Evolutionary conservation across 1,140 invertebrate genomes (phyloP), one percentile per base, ranked within the genome.

Genomic region (Aphidius gifuensis): DNA sequence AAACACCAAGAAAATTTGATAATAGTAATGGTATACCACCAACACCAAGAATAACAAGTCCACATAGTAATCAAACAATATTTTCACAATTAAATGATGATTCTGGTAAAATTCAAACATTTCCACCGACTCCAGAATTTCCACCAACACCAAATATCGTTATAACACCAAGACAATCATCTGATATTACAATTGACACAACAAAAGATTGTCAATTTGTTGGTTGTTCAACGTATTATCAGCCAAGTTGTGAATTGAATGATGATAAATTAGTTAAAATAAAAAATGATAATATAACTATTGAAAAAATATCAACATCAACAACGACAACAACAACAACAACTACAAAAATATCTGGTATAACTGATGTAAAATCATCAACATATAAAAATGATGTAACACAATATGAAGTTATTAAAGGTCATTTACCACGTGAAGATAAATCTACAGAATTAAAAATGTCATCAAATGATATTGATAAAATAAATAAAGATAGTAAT

Each of bases 351-450:
- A 48, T 38, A 23, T 5, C 9, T n/a, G 55, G 5, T 58, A 47
- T 9, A 45, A 6, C 6, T 16, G 49, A 8, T 43, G 58, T 48
- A 58, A 49, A 54, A 45, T 59, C 46, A 9, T 39, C 38, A n/a
- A 66, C n/a, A 7, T 38, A 43, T 0, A 64, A 60, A 43, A 32
- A 62, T 5, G 76, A 77, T 58, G 77, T 80, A 38, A 77, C 74
- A n/a, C 74, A 80, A 11, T 80, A 79, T 40, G 77, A 79, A 62
- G 78, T 80, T 1, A 78, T 80, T 0, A 80, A 80, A 51, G 78
- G 76, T 39, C 79, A 80, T 62, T 60, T 79, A 5, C 69, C 76
- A 0, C 76, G 69, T 53, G 74, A 77, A 46, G 74, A 77, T 23
- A 70, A 75, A 6, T 69, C 71, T 38, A 78, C 74, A 39, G 76